phyloP scores from a whole-genome alignment of 2,797 vertebrate species.

The Esox lucius region DNA sequence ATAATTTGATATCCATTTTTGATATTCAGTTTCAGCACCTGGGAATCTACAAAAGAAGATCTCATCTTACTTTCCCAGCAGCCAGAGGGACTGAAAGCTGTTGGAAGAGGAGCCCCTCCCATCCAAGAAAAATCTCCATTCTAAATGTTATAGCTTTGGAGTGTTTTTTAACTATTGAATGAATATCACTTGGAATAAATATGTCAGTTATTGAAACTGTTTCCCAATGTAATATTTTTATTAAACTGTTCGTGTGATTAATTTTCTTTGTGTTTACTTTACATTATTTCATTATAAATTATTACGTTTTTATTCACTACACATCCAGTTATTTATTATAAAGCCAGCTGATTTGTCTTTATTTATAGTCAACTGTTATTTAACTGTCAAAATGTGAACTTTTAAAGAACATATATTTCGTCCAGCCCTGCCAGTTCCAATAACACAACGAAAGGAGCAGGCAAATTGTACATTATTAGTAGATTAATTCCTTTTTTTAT shows the following conservation, averaged over 20 bases:
- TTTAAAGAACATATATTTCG: not conserved
- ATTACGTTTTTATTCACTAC: not conserved
- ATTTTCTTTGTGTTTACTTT: not conserved
- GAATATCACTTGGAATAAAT: not conserved
- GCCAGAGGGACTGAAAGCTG: slow-evolving; percentile 19
- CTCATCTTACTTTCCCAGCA: slow-evolving; percentile 51
- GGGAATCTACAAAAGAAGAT: slow-evolving; percentile 56
- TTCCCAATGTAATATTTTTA: slow-evolving; percentile 2
- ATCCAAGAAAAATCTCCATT: not conserved
- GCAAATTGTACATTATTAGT: too few species aligned
- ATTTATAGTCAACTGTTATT: not conserved
- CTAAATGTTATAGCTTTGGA: not conserved
- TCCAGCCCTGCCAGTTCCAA: too few species aligned
- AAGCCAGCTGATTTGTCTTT: not conserved
- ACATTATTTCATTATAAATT: not conserved
- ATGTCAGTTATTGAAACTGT: not conserved
- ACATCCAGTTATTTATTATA: not conserved
- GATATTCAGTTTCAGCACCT: slow-evolving; percentile 29
- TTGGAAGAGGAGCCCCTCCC: not conserved
- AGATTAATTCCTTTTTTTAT: too few species aligned
- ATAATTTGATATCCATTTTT: not conserved
- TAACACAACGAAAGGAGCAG: too few species aligned
- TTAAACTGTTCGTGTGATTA: slow-evolving; percentile 1
- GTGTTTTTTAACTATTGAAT: not conserved
- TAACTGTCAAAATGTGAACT: not conserved